Conservation (phyloP, 1,140 invertebrate species). For the Drosophila seguyi region DNA sequence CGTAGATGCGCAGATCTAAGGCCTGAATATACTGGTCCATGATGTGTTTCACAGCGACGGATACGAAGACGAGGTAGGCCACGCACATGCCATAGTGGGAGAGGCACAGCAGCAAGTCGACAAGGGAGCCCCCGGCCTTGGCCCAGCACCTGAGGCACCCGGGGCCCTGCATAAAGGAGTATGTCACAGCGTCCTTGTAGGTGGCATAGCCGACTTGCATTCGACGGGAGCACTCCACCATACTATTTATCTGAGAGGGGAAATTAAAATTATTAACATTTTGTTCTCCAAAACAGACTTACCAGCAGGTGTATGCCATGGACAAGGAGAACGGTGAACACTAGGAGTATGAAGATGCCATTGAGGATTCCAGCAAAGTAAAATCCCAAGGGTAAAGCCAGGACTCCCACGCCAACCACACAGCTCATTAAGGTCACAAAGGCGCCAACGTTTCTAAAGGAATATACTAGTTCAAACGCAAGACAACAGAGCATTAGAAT, state of each 20-base stretch:
- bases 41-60: conserved; percentile 7
- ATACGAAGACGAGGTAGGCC: conserved; percentile 48
- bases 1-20: neutral
- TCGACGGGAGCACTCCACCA: conserved; percentile 34
- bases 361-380: conserved; percentile 16
- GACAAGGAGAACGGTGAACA: conserved; percentile 16
- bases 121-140: neutral
- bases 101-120: conserved; percentile 22
- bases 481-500: no score
- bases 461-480: no score
- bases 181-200: conserved; percentile 30
- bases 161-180: conserved; percentile 39
- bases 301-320: conserved; percentile 56
- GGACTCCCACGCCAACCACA: conserved; percentile 45
- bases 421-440: conserved; percentile 38
- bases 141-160: neutral
- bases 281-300: neutral
- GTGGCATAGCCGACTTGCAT: conserved; percentile 32
- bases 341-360: conserved; percentile 12
- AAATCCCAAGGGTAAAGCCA: conserved; percentile 53
- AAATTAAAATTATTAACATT: neutral
- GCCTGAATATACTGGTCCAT: neutral
- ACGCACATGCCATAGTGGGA: conserved; percentile 38
- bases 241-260: neutral
- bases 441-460: conserved; percentile 21